These are phyloP conservation scores for Pseudolaguvia tuberculata DNA, from an alignment of 2,113 vertebrate genomes.

Conservation along the genomic window DNA sequence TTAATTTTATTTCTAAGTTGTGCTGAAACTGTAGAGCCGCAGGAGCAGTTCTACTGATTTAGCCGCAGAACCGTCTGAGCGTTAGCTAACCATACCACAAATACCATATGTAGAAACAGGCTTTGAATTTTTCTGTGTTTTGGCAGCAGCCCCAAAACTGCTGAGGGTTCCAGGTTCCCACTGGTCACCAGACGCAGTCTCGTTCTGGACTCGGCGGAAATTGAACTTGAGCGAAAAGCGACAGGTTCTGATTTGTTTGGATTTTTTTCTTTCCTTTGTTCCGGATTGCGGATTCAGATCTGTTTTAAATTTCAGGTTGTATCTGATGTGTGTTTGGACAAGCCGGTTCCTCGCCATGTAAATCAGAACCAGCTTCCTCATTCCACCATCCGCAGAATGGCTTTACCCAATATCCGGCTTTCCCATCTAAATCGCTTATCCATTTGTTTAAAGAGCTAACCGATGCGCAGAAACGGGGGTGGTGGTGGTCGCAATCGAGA, in stretches of 20 bases:
- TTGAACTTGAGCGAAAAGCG: neutral
- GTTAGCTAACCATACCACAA: neutral
- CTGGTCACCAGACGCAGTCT: constrained; percentile 1
- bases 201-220: neutral
- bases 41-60: neutral
- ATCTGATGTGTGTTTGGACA: constrained; percentile 55
- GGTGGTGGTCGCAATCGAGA: too few relatives aligned
- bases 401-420: constrained; percentile 32
- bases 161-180: constrained; percentile 38
- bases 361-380: constrained; percentile 61
- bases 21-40: too few relatives aligned
- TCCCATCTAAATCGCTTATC: neutral
- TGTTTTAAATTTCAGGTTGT: constrained; percentile 51
- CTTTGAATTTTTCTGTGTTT: constrained; percentile 40
- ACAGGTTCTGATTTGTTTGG: constrained; percentile 16
- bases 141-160: constrained; percentile 32
- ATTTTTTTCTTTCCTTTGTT: constrained; percentile 17
- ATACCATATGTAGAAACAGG: constrained; percentile 5
- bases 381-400: constrained; percentile 47
- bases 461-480: too few relatives aligned
- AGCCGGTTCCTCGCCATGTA: constrained; percentile 54
- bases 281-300: constrained; percentile 41
- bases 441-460: neutral
- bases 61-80: neutral
- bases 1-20: too few relatives aligned